Conservation (phyloP, 2,113 vertebrate genomes). For the Lasiurus borealis region DNA sequence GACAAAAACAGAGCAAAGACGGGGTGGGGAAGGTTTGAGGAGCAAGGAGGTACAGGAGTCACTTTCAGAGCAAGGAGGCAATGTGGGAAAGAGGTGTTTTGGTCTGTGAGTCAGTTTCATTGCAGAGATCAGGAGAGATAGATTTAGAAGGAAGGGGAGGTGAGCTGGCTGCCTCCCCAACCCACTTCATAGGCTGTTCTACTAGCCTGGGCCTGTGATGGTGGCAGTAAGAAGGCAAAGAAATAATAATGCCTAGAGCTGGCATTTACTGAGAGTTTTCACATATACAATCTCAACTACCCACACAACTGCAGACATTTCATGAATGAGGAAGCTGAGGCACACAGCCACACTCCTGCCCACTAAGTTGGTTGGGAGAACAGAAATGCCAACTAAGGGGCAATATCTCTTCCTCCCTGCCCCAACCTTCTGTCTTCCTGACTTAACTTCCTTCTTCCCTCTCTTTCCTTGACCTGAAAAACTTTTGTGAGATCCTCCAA, state of each 20-base stretch:
- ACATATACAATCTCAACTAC: fast-evolving
- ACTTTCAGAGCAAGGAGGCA: not conserved
- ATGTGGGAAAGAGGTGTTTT: not conserved
- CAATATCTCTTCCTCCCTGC: not conserved
- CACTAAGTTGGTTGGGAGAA: not conserved
- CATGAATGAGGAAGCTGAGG: not conserved
- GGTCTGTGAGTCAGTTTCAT: not conserved
- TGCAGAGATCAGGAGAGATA: not conserved
- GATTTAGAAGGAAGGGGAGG: too few species aligned
- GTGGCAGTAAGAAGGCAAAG: not conserved
- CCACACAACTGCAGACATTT: not conserved
- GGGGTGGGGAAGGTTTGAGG: not conserved
- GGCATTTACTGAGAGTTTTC: not conserved
- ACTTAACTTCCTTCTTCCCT: not conserved
- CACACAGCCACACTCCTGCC: not conserved
- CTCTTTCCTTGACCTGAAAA: not conserved
- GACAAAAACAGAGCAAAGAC: not conserved
- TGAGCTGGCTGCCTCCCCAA: not conserved
- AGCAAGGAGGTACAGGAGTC: not conserved
- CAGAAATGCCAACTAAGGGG: not conserved
- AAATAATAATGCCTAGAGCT: not conserved
- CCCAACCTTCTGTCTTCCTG: not conserved
- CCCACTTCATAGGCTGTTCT: not conserved
- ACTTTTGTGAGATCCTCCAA: not conserved
- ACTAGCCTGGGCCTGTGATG: fast-evolving